Evolutionary conservation across 1,140 invertebrate species (phyloP).

Genomic region (Sminthurides bifidus): DNA sequence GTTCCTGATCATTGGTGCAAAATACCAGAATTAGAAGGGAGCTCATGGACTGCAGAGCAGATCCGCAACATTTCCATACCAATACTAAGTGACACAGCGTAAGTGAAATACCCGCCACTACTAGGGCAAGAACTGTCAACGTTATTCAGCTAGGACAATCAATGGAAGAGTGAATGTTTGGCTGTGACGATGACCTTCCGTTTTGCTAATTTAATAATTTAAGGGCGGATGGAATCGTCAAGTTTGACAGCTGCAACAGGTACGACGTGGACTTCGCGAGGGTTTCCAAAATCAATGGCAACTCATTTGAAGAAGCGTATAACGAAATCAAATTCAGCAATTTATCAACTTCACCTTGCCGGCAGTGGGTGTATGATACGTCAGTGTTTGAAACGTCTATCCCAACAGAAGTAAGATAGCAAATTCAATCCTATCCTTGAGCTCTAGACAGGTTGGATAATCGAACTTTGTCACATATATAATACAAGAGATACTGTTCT

Average conservation of each 20-base stretch:
- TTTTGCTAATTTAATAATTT: too few relatives aligned
- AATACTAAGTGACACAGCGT: neutral
- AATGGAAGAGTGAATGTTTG: neutral
- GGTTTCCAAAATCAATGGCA: neutral
- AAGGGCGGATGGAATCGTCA: too few relatives aligned
- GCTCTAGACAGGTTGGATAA: too few relatives aligned
- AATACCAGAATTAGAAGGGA: conserved; percentile 20
- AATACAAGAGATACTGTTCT: too few relatives aligned
- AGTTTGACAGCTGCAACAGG: conserved; percentile 13
- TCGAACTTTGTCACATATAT: too few relatives aligned
- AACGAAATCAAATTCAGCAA: conserved; percentile 3
- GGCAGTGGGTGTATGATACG: conserved; percentile 22
- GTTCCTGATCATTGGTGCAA: conserved; percentile 35
- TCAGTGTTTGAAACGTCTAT: conserved; percentile 18
- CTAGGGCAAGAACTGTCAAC: too few relatives aligned
- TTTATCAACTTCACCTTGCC: conserved; percentile 4
- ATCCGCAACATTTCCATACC: conserved; percentile 29
- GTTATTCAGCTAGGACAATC: too few relatives aligned
- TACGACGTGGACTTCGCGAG: conserved; percentile 18
- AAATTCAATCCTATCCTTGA: too few relatives aligned
- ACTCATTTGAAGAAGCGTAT: conserved; percentile 15
- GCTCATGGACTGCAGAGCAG: conserved; percentile 24
- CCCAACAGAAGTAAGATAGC: conserved; percentile 13
- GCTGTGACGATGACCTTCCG: neutral
- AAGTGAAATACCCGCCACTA: too few relatives aligned